Percentiles rank a stretch among this genome's conserved stretches.
These are phyloP conservation scores for Leptarthrus brevirostris DNA, from an alignment of 2,888 invertebrate genomes.

Conservation along the genomic window DNA sequence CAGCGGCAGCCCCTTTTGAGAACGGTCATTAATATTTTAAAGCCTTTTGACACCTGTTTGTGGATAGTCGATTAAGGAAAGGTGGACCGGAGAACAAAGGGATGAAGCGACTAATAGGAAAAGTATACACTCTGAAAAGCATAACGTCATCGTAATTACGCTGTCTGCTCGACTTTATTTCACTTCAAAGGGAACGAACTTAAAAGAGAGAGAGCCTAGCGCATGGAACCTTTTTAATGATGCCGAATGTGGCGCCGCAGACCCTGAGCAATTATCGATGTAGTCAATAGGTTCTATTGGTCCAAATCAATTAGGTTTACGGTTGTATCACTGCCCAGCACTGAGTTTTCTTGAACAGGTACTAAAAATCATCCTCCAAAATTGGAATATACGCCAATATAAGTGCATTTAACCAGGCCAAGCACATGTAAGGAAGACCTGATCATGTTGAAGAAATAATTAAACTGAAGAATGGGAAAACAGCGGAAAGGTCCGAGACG, in stretches of 20 bases:
- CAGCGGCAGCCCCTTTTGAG: conserved; percentile 6
- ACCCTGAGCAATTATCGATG: conserved; percentile 35
- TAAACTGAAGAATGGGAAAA: conserved; percentile 37
- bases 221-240: conserved; percentile 42
- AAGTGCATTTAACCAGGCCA: conserved; percentile 16
- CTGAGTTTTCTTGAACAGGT: conserved; percentile 8
- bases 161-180: conserved; percentile 55
- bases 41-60: conserved; percentile 47
- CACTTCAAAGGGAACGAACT: conserved; percentile 16
- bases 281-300: conserved; percentile 25
- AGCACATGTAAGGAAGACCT: conserved; percentile 17
- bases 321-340: not conserved
- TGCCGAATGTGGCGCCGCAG: conserved; percentile 46
- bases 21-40: conserved; percentile 41
- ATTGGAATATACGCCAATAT: conserved; percentile 10
- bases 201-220: not conserved
- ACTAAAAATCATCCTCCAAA: conserved; percentile 5
- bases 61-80: conserved; percentile 38
- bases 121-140: conserved; percentile 42
- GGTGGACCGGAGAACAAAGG: conserved; percentile 41
- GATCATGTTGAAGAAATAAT: conserved; percentile 34
- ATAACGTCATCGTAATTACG: conserved; percentile 58
- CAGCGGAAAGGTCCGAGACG: conserved; percentile 17
- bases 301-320: conserved; percentile 41
- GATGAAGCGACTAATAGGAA: conserved; percentile 44